Conservation (phyloP, 2,888 invertebrate genomes). For the Aricia artaxerxes region DNA sequence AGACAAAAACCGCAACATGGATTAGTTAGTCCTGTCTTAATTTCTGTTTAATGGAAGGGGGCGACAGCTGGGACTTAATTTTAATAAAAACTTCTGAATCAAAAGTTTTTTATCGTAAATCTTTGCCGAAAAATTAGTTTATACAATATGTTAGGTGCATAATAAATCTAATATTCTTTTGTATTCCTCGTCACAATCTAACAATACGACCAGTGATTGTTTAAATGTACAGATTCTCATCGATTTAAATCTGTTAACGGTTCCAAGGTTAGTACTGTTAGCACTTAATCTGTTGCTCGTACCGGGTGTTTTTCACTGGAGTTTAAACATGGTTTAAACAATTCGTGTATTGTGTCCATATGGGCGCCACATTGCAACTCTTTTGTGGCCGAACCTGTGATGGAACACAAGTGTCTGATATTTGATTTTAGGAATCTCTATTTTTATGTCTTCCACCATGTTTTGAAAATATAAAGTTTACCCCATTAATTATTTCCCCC, state of each 20-base stretch:
- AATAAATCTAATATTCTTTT: background rate
- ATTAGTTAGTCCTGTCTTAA: too few relatives aligned
- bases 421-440: background rate
- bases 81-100: too few relatives aligned
- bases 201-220: constrained; percentile 1
- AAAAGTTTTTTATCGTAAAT: too few relatives aligned
- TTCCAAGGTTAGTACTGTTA: constrained; percentile 28
- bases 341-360: constrained; percentile 54
- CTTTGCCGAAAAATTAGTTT: too few relatives aligned
- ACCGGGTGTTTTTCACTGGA: constrained; percentile 36
- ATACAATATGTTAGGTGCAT: too few relatives aligned
- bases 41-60: too few relatives aligned
- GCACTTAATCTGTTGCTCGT: constrained; percentile 26
- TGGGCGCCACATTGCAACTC: constrained; percentile 66
- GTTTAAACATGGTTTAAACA: constrained; percentile 47
- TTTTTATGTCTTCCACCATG: constrained; percentile 3
- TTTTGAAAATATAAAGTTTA: background rate
- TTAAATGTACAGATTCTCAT: constrained; percentile 24
- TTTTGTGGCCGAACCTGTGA: constrained; percentile 44
- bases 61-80: too few relatives aligned
- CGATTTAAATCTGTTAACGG: constrained; percentile 29
- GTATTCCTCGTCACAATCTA: background rate
- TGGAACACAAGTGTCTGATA: constrained; percentile 36
- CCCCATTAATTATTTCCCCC: too few relatives aligned
- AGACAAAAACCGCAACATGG: too few relatives aligned